A percentile compares a stretch with the other conserved stretches of the same genome.
phyloP scores from a whole-genome alignment of 2,797 vertebrate genomes.

The Typhlichthys eigenmanni region DNA sequence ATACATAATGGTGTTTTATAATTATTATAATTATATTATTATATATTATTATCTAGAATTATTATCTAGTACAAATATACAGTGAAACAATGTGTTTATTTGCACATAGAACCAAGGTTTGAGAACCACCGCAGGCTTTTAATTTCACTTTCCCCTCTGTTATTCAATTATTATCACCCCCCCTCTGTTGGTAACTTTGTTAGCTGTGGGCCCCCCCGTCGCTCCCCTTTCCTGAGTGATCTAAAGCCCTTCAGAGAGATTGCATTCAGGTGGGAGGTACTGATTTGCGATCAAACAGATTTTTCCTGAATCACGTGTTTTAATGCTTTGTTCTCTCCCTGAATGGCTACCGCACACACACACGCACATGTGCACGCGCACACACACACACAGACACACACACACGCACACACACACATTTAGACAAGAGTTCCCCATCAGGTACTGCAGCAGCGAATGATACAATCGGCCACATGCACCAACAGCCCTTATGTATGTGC shows the following conservation, averaged over 20 bases:
- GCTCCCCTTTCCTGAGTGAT: constrained; percentile 13
- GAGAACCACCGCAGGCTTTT: no score
- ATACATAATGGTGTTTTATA: no score
- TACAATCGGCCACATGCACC: constrained; percentile 29
- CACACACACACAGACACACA: constrained; percentile 1
- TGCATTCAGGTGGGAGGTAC: constrained; percentile 51
- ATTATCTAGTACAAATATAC: no score
- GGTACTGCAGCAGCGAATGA: constrained; percentile 19
- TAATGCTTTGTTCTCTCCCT: constrained; percentile 38
- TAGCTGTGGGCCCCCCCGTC: constrained; percentile 16
- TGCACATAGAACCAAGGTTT: no score
- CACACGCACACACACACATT: constrained; percentile 3
- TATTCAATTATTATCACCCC: constrained; percentile 44
- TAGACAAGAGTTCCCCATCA: background rate
- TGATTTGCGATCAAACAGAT: constrained; percentile 59
- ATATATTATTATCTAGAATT: no score
- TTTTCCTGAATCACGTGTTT: constrained; percentile 47
- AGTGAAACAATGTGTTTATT: no score
- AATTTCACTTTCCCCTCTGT: constrained; percentile 9
- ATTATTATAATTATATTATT: no score
- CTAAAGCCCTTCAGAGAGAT: constrained; percentile 36
- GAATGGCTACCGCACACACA: constrained; percentile 20
- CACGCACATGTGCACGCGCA: background rate
- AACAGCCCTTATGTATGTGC: constrained; percentile 34
- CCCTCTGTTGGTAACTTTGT: constrained; percentile 16